Conservation (phyloP, 2,888 invertebrate genomes). For the Anaspis maculata region DNA sequence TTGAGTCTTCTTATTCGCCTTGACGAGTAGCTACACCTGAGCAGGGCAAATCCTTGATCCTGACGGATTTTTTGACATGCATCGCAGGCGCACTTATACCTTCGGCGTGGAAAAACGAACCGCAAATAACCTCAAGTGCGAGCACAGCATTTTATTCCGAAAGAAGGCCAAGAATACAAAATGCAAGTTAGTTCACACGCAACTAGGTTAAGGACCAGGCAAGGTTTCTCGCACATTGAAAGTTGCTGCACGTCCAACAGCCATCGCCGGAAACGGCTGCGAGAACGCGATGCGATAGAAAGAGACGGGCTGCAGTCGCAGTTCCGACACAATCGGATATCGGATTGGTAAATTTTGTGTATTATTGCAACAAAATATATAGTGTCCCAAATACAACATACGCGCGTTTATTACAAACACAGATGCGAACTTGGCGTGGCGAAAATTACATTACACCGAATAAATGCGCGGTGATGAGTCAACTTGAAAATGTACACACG, state of each 20-base stretch:
- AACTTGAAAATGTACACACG: no score
- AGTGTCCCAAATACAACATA: constrained; percentile 25
- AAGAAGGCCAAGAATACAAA: constrained; percentile 41
- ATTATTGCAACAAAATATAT: constrained; percentile 23
- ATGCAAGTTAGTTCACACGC: constrained; percentile 39
- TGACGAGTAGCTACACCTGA: no score
- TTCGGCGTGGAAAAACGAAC: no score
- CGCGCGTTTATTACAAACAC: no score
- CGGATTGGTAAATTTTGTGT: constrained; percentile 28
- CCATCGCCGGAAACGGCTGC: constrained; percentile 19
- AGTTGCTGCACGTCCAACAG: constrained; percentile 28
- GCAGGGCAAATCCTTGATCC: no score
- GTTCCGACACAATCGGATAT: constrained; percentile 19
- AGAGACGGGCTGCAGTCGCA: constrained; percentile 22
- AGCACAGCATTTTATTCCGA: constrained; percentile 20
- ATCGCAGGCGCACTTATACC: no score
- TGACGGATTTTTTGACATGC: no score
- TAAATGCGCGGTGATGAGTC: no score
- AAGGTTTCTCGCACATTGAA: constrained; percentile 36
- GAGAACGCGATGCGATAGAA: constrained; percentile 19
- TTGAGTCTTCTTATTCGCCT: no score
- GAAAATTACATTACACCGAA: no score
- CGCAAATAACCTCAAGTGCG: constrained; percentile 22
- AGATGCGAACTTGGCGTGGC: no score
- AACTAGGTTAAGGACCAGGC: constrained; percentile 42